Evolutionary conservation across 2,797 vertebrate species (phyloP).

Genomic region (Enteromius fasciolatus): DNA sequence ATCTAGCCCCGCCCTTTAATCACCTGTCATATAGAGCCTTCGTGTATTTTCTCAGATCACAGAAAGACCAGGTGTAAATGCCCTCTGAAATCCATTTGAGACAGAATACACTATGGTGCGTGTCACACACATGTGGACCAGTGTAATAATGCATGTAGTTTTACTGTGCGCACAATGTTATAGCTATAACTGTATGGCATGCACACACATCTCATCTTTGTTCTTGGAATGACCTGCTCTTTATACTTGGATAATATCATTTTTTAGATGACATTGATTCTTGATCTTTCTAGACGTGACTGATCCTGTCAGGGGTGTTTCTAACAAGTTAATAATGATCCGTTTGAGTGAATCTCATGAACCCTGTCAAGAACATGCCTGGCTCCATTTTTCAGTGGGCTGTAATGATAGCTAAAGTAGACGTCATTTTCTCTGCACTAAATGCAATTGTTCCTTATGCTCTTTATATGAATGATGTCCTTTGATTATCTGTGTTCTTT

Average conservation of each 20-base stretch:
- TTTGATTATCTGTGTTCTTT: not conserved
- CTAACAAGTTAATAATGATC: not conserved
- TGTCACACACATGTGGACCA: not conserved
- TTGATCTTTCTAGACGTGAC: not conserved
- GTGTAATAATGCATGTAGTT: not conserved
- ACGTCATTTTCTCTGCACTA: not conserved
- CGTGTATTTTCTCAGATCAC: too few species aligned
- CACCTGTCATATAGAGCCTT: too few species aligned
- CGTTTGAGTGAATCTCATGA: not conserved
- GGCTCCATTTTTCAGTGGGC: too few species aligned
- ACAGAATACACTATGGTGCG: not conserved
- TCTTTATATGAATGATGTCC: not conserved
- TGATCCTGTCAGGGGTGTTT: not conserved
- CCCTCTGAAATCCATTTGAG: too few species aligned
- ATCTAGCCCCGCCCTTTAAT: too few species aligned
- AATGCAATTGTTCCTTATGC: not conserved
- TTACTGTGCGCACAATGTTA: not conserved
- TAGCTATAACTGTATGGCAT: not conserved
- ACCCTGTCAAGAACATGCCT: not conserved
- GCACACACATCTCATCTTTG: not conserved
- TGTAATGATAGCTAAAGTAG: too few species aligned
- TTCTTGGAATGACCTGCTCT: not conserved
- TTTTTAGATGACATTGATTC: not conserved
- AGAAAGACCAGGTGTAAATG: too few species aligned
- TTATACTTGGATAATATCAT: slow-evolving; percentile 1